Evolutionary conservation across 2,797 vertebrate genomes (phyloP).

Genomic region (Enteromius treurensis): DNA sequence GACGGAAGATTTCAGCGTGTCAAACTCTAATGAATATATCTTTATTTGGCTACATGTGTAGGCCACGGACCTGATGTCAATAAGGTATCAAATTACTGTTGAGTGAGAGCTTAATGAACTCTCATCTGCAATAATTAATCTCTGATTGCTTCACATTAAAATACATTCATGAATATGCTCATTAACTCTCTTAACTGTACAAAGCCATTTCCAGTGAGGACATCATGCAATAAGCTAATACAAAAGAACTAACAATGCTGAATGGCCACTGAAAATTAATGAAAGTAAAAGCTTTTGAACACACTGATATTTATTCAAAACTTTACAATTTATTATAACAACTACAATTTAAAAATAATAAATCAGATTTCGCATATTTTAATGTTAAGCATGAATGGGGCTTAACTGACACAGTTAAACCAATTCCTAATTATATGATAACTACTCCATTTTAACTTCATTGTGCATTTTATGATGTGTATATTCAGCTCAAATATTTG

Average conservation of each 20-base stretch:
- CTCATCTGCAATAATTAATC: conserved; percentile 66
- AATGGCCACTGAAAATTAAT: background rate
- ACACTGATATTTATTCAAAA: too few species aligned
- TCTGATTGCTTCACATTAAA: conserved; percentile 62
- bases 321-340: too few species aligned
- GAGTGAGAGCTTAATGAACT: conserved; percentile 65
- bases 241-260: conserved; percentile 17
- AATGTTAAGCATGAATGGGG: background rate
- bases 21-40: conserved; percentile 52
- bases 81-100: conserved; percentile 63
- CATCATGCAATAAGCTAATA: conserved; percentile 46
- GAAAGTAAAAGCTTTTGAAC: conserved; percentile 6
- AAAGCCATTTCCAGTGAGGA: conserved; percentile 39
- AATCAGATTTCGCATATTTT: background rate
- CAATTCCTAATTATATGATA: background rate
- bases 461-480: background rate
- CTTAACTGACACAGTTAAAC: background rate
- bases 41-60: conserved; percentile 60
- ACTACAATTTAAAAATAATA: too few species aligned
- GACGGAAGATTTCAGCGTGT: conserved; percentile 39
- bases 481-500: background rate
- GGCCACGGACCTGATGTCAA: conserved; percentile 61
- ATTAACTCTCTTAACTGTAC: conserved; percentile 55
- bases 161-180: conserved; percentile 63
- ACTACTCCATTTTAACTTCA: background rate